phyloP scores from a whole-genome alignment of 1,140 invertebrate genomes.

The Euglossa dilemma region DNA sequence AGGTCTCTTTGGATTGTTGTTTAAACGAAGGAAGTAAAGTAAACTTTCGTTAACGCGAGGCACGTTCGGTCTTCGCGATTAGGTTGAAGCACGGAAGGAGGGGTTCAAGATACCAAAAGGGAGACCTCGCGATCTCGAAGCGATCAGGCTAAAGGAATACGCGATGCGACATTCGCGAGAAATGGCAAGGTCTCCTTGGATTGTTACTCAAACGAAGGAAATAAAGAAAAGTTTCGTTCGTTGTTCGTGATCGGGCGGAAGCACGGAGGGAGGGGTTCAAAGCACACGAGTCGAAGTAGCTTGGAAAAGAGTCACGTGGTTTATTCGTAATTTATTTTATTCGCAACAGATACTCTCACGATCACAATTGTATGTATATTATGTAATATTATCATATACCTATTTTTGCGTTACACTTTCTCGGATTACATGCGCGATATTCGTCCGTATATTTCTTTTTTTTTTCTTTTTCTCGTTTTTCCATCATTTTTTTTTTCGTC shows the following conservation, averaged over 20 bases:
- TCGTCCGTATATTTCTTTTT: conserved; percentile 33
- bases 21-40: neutral
- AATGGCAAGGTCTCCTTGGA: neutral
- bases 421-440: conserved; percentile 70
- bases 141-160: neutral
- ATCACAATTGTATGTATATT: conserved; percentile 75
- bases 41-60: neutral
- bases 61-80: no score
- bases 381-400: conserved; percentile 65
- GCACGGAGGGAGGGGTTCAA: neutral
- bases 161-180: no score
- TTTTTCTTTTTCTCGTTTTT: neutral
- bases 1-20: no score
- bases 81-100: no score
- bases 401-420: conserved; percentile 68
- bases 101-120: neutral
- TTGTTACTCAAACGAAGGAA: conserved; percentile 6
- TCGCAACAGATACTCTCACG: conserved; percentile 75
- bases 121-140: neutral
- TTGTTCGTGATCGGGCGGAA: neutral
- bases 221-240: conserved; percentile 30
- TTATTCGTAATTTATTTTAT: conserved; percentile 74
- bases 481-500: no score
- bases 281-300: conserved; percentile 44
- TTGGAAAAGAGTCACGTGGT: conserved; percentile 69